Evolutionary conservation across 2,113 vertebrate genomes (phyloP), one percentile per base, ranked within the genome.

Genomic region (Gnathonemus echidnorhynchus): DNA sequence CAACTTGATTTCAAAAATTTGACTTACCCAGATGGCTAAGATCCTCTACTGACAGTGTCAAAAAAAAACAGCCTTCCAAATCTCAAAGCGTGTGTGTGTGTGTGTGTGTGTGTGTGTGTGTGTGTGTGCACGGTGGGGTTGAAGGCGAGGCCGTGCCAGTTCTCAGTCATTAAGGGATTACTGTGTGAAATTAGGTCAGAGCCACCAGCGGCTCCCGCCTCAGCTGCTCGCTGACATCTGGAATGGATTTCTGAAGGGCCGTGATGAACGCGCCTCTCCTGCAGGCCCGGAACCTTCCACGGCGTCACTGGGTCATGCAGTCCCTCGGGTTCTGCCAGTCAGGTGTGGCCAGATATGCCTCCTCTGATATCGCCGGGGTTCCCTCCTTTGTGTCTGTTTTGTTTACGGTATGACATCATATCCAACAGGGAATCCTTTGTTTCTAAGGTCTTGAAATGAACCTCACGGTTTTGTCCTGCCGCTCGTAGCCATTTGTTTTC

Each of bases 181-280:
- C 88, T 83, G 49, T 74, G 66, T 50, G 86, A 80, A 45, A 88
- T 84, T 31, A 91, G 90, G 89, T 86, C n/a, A 87, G 53, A 85
- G 31, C n/a, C 58, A 70, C 56, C 86, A 19, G 88, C 17, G 89
- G 90, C 53, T 52, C 56, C 86, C 53, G 90, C 74, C 83, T 91
- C 50, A 80, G 88, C 70, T 86, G 90, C 46, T 85, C 31, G 74
- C 90, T 88, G 91, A 92, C 91, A 93, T 92, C 92, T 93, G 92
- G 86, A 90, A 74, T 90, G 86, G 45, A 90, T 93, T 93, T 92
- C 87, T 89, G 87, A 50, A 85, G 84, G 84, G 86, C 89, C 86
- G 85, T 77, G 86, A 91, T 85, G 86, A 90, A 87, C 90, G 91
- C 89, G 66, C 90, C 58, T 74, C 89, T 90, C 88, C 87, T 84